Conservation (phyloP, 1,140 invertebrate genomes). For the Drosophila novamexicana region DNA sequence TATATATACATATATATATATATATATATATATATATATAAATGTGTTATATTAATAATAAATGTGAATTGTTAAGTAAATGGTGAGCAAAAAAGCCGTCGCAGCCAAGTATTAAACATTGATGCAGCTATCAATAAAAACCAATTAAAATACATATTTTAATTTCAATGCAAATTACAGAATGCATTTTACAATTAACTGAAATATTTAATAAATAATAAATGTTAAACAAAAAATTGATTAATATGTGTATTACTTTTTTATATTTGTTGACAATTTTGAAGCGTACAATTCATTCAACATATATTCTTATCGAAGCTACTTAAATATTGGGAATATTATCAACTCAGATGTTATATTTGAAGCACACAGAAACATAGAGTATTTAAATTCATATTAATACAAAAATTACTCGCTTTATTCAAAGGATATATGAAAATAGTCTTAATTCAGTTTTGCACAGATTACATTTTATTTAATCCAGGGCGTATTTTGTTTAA, state of each 20-base stretch:
- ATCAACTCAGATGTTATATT: neutral
- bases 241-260: conserved; percentile 1
- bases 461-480: too few relatives aligned
- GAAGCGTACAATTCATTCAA: neutral
- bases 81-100: conserved; percentile 33
- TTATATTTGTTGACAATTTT: neutral
- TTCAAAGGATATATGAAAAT: too few relatives aligned
- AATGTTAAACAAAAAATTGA: conserved; percentile 46
- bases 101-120: conserved; percentile 57
- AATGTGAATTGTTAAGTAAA: conserved; percentile 33
- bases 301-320: neutral
- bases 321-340: neutral
- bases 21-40: neutral
- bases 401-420: too few relatives aligned
- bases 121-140: conserved; percentile 26
- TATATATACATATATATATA: neutral
- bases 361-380: too few relatives aligned
- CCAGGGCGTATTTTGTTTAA: too few relatives aligned
- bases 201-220: conserved; percentile 61
- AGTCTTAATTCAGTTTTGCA: too few relatives aligned
- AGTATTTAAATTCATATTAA: too few relatives aligned
- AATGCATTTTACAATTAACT: conserved; percentile 52
- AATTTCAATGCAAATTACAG: conserved; percentile 28
- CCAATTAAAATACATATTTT: conserved; percentile 27
- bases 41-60: conserved; percentile 26